These are phyloP conservation scores for Dicerorhinus sumatrensis DNA, from an alignment of 2,113 vertebrate species.

Conservation along the genomic window DNA sequence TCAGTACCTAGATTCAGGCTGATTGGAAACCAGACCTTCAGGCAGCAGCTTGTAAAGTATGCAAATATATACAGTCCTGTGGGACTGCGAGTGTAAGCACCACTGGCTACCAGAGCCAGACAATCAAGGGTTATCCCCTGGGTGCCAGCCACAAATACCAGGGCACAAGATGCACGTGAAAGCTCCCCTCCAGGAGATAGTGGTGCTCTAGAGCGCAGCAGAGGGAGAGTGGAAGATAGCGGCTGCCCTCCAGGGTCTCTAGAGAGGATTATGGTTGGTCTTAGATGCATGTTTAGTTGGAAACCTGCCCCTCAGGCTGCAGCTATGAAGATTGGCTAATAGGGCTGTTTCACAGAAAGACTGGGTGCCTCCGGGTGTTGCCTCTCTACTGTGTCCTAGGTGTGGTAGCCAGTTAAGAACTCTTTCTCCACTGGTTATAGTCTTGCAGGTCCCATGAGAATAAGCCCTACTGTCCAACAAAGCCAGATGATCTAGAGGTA, in stretches of 20 bases:
- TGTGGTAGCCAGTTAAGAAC: not conserved
- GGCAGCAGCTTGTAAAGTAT: not conserved
- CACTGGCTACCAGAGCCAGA: not conserved
- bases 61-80: not conserved
- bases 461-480: not conserved
- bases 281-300: not conserved
- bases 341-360: not conserved
- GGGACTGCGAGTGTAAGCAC: too few relatives aligned
- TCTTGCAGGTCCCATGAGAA: not conserved
- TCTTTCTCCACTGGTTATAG: not conserved
- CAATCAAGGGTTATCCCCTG: not conserved
- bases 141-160: not conserved
- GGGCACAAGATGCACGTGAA: not conserved
- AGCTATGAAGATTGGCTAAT: not conserved
- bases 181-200: not conserved
- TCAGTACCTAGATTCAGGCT: not conserved
- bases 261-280: not conserved
- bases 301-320: not conserved
- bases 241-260: not conserved
- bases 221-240: not conserved
- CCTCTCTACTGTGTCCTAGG: not conserved
- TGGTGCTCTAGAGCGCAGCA: not conserved
- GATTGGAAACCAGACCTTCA: not conserved
- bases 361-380: not conserved
- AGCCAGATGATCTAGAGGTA: not conserved